Conservation (phyloP, 1,140 invertebrate genomes). For the Thaumetopoea pityocampa region DNA sequence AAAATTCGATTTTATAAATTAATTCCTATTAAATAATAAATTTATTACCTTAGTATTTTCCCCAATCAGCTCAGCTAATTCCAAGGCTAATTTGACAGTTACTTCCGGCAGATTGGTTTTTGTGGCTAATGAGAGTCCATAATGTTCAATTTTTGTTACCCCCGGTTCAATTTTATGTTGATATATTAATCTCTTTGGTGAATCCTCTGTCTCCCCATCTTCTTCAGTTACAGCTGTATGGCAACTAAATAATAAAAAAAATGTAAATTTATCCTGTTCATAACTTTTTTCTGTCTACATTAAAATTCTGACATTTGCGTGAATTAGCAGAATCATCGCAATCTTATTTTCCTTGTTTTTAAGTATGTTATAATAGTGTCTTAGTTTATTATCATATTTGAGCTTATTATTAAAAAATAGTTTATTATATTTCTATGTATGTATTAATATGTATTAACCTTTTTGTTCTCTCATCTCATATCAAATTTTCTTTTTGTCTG, state of each 20-base stretch:
- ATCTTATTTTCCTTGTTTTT: too few relatives aligned
- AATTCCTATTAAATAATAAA: background rate
- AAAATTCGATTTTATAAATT: background rate
- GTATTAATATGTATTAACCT: too few relatives aligned
- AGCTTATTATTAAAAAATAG: too few relatives aligned
- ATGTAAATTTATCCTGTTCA: conserved; percentile 4
- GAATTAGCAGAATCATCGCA: too few relatives aligned
- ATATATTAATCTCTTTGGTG: conserved; percentile 47
- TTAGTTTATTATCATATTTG: too few relatives aligned
- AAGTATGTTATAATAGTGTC: too few relatives aligned
- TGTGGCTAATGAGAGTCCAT: conserved; percentile 60
- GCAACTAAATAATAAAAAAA: conserved; percentile 46
- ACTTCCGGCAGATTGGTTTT: conserved; percentile 65
- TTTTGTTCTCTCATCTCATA: too few relatives aligned
- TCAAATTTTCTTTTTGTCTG: too few relatives aligned
- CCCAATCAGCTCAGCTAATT: conserved; percentile 54
- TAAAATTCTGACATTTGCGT: too few relatives aligned
- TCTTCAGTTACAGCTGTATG: conserved; percentile 56
- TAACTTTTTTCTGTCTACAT: too few relatives aligned
- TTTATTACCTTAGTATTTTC: conserved; percentile 44
- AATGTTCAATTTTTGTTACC: conserved; percentile 53
- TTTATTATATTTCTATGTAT: too few relatives aligned
- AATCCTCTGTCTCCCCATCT: conserved; percentile 16
- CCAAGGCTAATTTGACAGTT: conserved; percentile 57
- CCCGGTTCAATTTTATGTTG: conserved; percentile 62